Evolutionary conservation across 1,140 invertebrate species (phyloP), one percentile per base, ranked within the genome.

Genomic region (Pseudoatta argentina): DNA sequence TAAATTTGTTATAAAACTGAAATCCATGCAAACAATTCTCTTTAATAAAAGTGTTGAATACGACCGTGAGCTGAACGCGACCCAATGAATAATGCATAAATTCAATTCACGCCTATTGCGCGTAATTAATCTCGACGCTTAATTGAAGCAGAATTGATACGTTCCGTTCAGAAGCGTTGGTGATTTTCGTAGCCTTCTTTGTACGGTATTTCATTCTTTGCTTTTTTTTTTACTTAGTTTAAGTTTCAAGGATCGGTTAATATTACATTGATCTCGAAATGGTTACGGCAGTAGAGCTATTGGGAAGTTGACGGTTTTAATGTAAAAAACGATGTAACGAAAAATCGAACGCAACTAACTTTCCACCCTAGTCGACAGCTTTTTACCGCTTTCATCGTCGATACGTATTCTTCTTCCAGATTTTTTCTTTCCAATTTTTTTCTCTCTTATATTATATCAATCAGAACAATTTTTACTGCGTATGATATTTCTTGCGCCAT

Each of bases 51-150:
- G 34, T 55, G 16, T 59, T 27, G 24, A 18, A 75, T 83, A 75
- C 55, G 55, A 39, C 44, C 27, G 8, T 30, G 39, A 71, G 53
- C 7, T 18, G 48, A 81, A 44, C 66, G 61, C 61, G 61, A 51
- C 34, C 34, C 18, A 59, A 73, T 83, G 69, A 83, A 83, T 83
- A 83, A 83, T 83, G 44, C 55, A 83, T 83, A 63, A 63, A 83
- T 63, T 83, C 24, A 30, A 83, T 83, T 83, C 69, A 51, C 55
- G 55, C 67, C 53, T 75, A 83, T 83, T 27, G 55, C 39, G 24
- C 39, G 69, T 73, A 61, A 83, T 73, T 75, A 73, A 83, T 83
- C 66, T 57, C 69, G 39, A 48, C n/a, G 69, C 69, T 83, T 83
- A 59, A 75, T 83, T 83, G 69, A 75, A 83, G 69, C 27, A 75